A percentile compares a stretch with the other conserved stretches of the same genome.
phyloP scores from a whole-genome alignment of 2,888 invertebrate genomes.

The Thyatira batis region DNA sequence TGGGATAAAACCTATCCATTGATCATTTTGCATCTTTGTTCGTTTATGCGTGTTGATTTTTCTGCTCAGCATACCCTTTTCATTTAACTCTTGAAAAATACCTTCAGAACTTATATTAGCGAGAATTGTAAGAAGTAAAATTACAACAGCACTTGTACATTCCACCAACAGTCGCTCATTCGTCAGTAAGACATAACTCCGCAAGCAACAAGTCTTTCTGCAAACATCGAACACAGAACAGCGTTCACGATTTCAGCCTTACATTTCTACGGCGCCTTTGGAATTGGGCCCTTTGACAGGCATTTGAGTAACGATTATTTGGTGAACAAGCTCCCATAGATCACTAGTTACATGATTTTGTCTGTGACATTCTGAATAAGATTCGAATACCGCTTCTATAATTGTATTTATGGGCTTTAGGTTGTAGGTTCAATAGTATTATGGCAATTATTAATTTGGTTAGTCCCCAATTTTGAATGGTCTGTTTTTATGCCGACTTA shows the following conservation, averaged over 20 bases:
- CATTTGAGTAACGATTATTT: background rate
- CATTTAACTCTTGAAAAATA: too few species aligned
- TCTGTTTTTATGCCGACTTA: too few species aligned
- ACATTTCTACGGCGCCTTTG: background rate
- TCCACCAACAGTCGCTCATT: background rate
- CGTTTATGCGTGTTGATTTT: too few species aligned
- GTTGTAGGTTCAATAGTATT: background rate
- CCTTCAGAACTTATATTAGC: too few species aligned
- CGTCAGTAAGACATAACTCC: background rate
- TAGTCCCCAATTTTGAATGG: too few species aligned
- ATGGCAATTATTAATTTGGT: background rate
- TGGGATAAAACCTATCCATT: too few species aligned
- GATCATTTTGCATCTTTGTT: too few species aligned
- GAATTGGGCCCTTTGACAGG: background rate
- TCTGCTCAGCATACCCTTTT: too few species aligned
- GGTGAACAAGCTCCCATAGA: background rate
- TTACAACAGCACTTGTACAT: background rate
- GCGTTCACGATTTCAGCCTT: background rate
- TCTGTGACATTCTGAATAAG: background rate
- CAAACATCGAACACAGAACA: background rate
- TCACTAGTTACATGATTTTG: background rate
- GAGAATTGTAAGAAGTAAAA: too few species aligned
- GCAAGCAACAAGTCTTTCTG: background rate
- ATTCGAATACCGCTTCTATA: background rate
- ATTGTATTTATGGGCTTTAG: background rate